These are phyloP conservation scores for Bombus turneri DNA, from an alignment of 1,140 invertebrate genomes.

Conservation along the genomic window DNA sequence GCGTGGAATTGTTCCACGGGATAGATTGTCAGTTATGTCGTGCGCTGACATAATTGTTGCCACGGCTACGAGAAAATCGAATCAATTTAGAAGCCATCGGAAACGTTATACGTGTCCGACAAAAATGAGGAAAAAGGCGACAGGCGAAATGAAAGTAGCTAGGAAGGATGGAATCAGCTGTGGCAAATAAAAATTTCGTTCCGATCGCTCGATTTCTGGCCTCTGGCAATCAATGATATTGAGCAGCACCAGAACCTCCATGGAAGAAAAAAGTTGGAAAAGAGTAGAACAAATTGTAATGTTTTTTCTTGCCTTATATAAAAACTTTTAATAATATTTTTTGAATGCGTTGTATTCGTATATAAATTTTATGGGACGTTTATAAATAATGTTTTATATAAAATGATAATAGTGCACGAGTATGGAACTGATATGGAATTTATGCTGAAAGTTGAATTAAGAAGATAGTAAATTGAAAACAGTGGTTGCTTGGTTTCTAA, in stretches of 20 bases:
- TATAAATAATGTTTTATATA: neutral
- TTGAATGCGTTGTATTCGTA: too few relatives aligned
- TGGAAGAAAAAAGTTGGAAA: neutral
- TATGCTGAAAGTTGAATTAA: neutral
- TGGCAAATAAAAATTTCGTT: slow-evolving; percentile 35
- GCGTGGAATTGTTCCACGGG: slow-evolving; percentile 12
- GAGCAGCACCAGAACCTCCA: too few relatives aligned
- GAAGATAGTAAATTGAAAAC: neutral
- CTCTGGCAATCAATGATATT: neutral
- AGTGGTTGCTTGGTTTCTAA: too few relatives aligned
- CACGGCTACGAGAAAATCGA: slow-evolving; percentile 38
- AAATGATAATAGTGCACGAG: neutral
- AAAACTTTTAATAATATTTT: neutral
- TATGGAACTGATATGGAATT: neutral
- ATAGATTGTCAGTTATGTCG: slow-evolving; percentile 43
- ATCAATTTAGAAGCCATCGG: slow-evolving; percentile 60
- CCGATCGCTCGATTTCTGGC: slow-evolving; percentile 9
- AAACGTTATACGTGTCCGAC: slow-evolving; percentile 38
- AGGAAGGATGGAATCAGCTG: slow-evolving; percentile 18
- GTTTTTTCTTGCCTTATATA: neutral
- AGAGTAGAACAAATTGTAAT: neutral
- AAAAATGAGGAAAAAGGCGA: slow-evolving; percentile 13
- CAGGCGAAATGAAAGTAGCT: slow-evolving; percentile 1
- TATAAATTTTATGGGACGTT: neutral
- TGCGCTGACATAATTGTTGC: slow-evolving; percentile 58